Evolutionary conservation across 2,797 vertebrate species (phyloP).

Genomic region (Anomalospiza imberbis): DNA sequence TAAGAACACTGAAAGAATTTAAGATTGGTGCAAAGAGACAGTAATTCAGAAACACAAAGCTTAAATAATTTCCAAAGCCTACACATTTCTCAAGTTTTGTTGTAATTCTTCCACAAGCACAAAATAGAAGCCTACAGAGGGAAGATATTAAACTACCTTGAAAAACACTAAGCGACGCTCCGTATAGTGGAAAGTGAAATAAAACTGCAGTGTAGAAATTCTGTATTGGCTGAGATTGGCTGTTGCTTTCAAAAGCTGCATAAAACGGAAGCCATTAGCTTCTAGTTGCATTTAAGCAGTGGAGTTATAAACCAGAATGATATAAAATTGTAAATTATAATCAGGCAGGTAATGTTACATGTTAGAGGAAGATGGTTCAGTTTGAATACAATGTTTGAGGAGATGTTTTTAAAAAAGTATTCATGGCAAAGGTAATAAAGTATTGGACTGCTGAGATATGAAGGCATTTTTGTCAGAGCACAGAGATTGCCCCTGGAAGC

Average conservation of each 20-base stretch:
- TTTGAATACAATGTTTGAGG: constrained; percentile 8
- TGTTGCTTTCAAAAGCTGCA: constrained; percentile 8
- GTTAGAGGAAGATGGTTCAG: background rate
- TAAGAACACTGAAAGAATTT: background rate
- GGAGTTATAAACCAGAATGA: background rate
- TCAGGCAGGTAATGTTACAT: background rate
- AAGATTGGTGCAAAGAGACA: background rate
- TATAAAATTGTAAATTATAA: constrained; percentile 37
- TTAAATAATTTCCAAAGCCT: background rate
- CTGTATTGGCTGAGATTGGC: background rate
- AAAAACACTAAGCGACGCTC: background rate
- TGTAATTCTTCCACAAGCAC: background rate
- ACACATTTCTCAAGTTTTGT: background rate
- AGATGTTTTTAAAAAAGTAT: background rate
- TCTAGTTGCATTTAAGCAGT: constrained; percentile 41
- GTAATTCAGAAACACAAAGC: background rate
- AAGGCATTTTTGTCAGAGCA: background rate
- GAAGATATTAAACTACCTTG: background rate
- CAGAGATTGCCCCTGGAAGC: background rate
- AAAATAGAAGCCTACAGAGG: background rate
- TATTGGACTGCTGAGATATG: background rate
- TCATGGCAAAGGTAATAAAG: background rate
- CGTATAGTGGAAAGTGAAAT: background rate
- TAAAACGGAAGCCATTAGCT: background rate
- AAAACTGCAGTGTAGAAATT: background rate